Evolutionary conservation across 2,113 vertebrate genomes (phyloP).

Genomic region (Tragelaphus strepsiceros): DNA sequence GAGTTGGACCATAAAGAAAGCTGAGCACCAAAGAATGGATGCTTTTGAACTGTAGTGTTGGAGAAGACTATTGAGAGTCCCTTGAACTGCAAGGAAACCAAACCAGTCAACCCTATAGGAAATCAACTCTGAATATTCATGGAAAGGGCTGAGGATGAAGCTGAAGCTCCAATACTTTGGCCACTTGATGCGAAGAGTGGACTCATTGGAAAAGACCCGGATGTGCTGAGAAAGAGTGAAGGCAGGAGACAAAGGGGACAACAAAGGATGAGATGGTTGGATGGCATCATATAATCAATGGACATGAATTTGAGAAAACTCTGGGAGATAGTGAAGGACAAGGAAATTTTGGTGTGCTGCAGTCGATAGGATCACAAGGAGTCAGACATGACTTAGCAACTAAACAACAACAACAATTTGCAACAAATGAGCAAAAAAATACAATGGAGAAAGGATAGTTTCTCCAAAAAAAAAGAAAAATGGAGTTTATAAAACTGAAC

Average conservation of each 20-base stretch:
- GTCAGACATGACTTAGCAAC: background rate
- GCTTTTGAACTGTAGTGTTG: background rate
- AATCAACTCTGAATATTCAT: background rate
- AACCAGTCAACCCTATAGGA: background rate
- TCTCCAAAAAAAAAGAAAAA: background rate
- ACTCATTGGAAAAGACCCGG: background rate
- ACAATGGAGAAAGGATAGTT: background rate
- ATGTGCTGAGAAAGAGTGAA: background rate
- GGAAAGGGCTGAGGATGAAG: background rate
- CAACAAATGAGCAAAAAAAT: background rate
- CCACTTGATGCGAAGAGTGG: accelerated
- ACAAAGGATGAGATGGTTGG: background rate
- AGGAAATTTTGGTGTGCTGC: background rate
- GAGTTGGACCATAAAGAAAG: background rate
- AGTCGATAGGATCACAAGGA: background rate
- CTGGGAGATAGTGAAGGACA: background rate
- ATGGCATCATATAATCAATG: background rate
- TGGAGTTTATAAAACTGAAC: background rate
- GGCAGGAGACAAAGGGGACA: background rate
- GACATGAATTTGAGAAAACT: background rate
- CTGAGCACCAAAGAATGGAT: background rate
- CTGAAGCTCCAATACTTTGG: background rate
- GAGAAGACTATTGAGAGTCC: background rate
- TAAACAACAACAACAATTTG: background rate
- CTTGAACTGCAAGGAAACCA: background rate